Evolutionary conservation across 1,140 invertebrate species (phyloP).

Genomic region (Teleopsis dalmanni): DNA sequence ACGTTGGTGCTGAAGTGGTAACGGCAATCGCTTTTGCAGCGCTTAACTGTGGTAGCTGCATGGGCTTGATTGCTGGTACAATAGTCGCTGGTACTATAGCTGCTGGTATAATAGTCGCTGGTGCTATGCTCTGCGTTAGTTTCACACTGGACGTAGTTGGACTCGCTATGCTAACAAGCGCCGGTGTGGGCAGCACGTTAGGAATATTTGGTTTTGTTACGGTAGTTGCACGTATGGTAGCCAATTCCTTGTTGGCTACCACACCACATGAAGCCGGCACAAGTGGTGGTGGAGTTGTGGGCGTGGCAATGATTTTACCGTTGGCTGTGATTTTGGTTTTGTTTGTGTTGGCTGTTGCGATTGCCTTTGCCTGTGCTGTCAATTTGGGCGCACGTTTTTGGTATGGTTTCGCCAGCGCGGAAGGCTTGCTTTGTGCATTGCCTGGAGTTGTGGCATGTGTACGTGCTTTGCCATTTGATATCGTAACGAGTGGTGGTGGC

Average conservation of each 20-base stretch:
- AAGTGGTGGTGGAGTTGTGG: conserved; percentile 35
- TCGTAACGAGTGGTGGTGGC: conserved; percentile 36
- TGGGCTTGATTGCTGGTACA: conserved; percentile 11
- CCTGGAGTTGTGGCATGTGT: conserved; percentile 11
- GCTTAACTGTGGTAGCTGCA: not conserved
- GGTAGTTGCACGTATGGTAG: not conserved
- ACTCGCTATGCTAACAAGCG: conserved; percentile 29
- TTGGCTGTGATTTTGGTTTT: conserved; percentile 14
- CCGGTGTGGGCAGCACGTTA: conserved; percentile 20
- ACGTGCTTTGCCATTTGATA: conserved; percentile 18
- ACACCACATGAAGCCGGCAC: conserved; percentile 15
- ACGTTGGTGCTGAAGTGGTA: too few relatives aligned
- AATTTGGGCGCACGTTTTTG: conserved; percentile 20
- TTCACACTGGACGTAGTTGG: not conserved
- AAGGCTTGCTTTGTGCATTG: conserved; percentile 10
- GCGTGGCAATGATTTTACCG: conserved; percentile 30
- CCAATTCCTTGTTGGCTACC: not conserved
- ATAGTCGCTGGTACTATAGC: conserved; percentile 4
- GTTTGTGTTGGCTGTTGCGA: conserved; percentile 12
- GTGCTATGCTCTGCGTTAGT: not conserved
- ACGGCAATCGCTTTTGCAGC: too few relatives aligned
- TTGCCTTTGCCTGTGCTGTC: conserved; percentile 8
- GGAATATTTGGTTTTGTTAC: conserved; percentile 10
- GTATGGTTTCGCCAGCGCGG: conserved; percentile 26
- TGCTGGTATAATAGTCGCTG: not conserved